Evolutionary conservation across 2,113 vertebrate genomes (phyloP), one percentile per base, ranked within the genome.

Genomic region (Danionella cerebrum): DNA sequence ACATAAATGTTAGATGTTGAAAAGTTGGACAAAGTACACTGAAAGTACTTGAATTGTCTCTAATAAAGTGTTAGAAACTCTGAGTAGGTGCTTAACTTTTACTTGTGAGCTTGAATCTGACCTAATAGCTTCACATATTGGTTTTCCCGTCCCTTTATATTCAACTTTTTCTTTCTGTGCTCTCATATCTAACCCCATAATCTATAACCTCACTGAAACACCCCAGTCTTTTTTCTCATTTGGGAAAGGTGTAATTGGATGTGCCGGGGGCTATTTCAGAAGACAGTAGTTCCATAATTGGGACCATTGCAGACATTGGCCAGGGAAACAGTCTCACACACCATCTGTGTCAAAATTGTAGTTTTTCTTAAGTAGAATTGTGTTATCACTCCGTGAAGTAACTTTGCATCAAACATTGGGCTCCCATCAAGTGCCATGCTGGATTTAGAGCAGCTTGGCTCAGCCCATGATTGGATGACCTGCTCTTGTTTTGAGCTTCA

Each of bases 201-300:
- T 48, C 53, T 55, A 16, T 68, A 48, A 57, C 53, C 51, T 41
- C 12, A n/a, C 21, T 3, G 2, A 29, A n/a, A 21, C 54, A 22
- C 18, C 10, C 14, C 11, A 8, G 29, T 10, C 13, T 38, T 31
- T 38, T 25, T 39, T 27, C 19, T 50, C 13, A 63, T 52, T 59
- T 59, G 39, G 38, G 27, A 19, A 36, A 6, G 6, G 24, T 64
- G 27, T 64, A 65, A 71, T 75, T 38, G 55, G 25, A 47, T 31
- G 16, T 24, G 42, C 12, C 14, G 39, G 22, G 24, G 42, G 24
- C 29, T 39, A 33, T 38, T 51, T 10, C 24, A 16, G 19, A 24
- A 45, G 29, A 35, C 64, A 25, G 10, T n/a, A 38, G 29, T 31
- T 54, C n/a, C 52, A 25, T 62, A 65, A 78, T 39, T 66, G 50